Conservation (phyloP, 2,888 invertebrate genomes). For the Tyria jacobaeae region DNA sequence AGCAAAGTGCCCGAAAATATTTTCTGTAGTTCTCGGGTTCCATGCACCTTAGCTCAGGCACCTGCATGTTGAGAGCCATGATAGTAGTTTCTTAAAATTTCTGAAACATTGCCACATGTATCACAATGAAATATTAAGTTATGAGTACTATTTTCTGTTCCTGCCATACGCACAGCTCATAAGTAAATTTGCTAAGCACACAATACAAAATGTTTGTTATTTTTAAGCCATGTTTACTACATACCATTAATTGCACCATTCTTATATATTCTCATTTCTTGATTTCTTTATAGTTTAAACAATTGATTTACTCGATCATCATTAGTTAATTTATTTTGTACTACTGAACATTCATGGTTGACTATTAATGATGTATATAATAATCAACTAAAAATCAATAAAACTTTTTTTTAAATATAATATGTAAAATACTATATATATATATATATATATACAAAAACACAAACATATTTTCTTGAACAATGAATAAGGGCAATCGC, state of each 20-base stretch:
- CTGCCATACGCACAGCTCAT: slow-evolving; percentile 8
- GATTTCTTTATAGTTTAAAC: no score
- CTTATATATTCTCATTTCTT: no score
- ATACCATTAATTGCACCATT: not conserved
- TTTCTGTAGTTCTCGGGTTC: slow-evolving; percentile 80
- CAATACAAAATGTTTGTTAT: not conserved
- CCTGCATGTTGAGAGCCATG: slow-evolving; percentile 67
- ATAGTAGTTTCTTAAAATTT: slow-evolving; percentile 39
- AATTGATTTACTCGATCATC: no score
- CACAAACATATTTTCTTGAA: no score
- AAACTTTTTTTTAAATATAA: no score
- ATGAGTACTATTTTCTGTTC: not conserved
- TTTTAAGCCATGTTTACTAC: not conserved
- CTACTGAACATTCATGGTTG: no score
- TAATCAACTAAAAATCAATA: no score
- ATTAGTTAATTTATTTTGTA: no score
- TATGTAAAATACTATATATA: no score
- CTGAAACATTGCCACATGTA: slow-evolving; percentile 50
- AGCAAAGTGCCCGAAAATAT: slow-evolving; percentile 75
- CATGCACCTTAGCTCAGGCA: slow-evolving; percentile 77
- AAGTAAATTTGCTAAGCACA: not conserved
- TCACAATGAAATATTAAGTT: slow-evolving; percentile 27
- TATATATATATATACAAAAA: no score
- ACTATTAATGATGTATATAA: no score
- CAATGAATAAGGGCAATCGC: slow-evolving; percentile 4